Conservation (phyloP, 2,888 invertebrate genomes). For the Drosophila borborema region DNA sequence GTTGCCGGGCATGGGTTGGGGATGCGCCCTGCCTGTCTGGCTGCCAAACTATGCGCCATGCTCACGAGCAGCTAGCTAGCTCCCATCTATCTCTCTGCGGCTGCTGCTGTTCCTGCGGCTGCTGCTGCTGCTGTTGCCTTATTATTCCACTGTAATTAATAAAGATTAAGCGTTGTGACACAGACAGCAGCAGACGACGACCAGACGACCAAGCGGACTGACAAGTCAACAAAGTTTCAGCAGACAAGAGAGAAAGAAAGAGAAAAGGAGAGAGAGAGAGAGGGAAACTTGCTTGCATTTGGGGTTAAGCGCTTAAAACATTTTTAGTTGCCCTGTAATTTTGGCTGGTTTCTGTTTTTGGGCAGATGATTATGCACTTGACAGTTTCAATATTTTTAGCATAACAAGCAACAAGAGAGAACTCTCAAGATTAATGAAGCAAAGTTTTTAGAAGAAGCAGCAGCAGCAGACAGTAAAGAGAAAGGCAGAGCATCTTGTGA, state of each 20-base stretch:
- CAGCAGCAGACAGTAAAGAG: neutral
- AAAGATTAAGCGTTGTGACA: slow-evolving; percentile 83
- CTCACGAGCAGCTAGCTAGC: slow-evolving; percentile 47
- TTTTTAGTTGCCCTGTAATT: slow-evolving; percentile 68
- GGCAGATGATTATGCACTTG: slow-evolving; percentile 67
- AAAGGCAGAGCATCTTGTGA: neutral
- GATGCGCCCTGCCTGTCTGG: slow-evolving; percentile 40
- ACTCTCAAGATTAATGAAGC: slow-evolving; percentile 65
- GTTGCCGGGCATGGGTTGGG: slow-evolving; percentile 41
- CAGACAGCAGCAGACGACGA: slow-evolving; percentile 54
- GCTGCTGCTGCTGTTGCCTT: slow-evolving; percentile 58
- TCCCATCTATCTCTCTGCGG: slow-evolving; percentile 51
- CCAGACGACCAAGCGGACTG: slow-evolving; percentile 7
- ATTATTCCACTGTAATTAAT: slow-evolving; percentile 83
- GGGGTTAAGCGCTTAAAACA: slow-evolving; percentile 53
- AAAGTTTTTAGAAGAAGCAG: slow-evolving; percentile 19
- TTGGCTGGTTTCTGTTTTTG: slow-evolving; percentile 27
- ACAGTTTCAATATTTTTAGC: slow-evolving; percentile 75
- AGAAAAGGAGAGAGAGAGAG: neutral
- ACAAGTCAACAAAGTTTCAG: slow-evolving; percentile 38
- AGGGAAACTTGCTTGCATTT: slow-evolving; percentile 36
- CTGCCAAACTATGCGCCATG: slow-evolving; percentile 58
- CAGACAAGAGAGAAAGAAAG: slow-evolving; percentile 35
- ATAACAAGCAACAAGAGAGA: slow-evolving; percentile 52
- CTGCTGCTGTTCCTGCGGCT: slow-evolving; percentile 21